Base-by-base conservation (phyloP, 2,113 vertebrate genomes). In the Anarrhichthys ocellatus region DNA sequence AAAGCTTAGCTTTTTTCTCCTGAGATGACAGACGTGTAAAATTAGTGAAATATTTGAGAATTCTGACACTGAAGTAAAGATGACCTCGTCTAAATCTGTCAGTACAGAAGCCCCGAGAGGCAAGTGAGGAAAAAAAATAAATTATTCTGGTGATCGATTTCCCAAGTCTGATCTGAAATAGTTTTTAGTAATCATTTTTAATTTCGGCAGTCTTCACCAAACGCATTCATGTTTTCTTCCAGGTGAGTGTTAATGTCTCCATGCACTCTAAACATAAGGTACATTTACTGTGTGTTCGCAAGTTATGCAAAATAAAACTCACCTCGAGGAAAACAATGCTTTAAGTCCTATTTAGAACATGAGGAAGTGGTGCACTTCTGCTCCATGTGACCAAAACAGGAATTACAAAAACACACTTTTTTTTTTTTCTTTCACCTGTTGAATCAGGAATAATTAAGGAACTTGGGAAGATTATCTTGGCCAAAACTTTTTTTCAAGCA, bases 21-120 rank as follows among this genome's bases (percentile, higher is more conserved):
- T 77, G 80, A 91, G 68, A 64, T 78, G 65, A 82, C 50, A 48
- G 1, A 77, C 5, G 14, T 67, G 34, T 78, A 61, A 64, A 64
- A 44, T 1, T 42, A 54, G 63, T 62, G 76, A 59, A 52, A 63
- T 7, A 32, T 67, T 34, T 40, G 29, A 73, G 29, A 63, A n/a
- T 32, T 27, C n/a, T 27, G 44, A 84, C 9, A 24, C 13, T 8
- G 24, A 22, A 14, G 48, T 62, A 29, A 40, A 73, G 58, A 59
- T 38, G 2, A 3, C 62, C 46, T 27, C 4, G 1, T 52, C 27
- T 42, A 68, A 70, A 61, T 66, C 10, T 22, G 38, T 50, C 6
- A 76, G 29, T 61, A 8, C 29, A 15, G 52, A 54, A 54, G 22
- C 52, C 52, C 9, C 9, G 22, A 22, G 52, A 32, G 15, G 7